phyloP scores from a whole-genome alignment of 2,113 vertebrate genomes.

The Plectropomus leopardus region DNA sequence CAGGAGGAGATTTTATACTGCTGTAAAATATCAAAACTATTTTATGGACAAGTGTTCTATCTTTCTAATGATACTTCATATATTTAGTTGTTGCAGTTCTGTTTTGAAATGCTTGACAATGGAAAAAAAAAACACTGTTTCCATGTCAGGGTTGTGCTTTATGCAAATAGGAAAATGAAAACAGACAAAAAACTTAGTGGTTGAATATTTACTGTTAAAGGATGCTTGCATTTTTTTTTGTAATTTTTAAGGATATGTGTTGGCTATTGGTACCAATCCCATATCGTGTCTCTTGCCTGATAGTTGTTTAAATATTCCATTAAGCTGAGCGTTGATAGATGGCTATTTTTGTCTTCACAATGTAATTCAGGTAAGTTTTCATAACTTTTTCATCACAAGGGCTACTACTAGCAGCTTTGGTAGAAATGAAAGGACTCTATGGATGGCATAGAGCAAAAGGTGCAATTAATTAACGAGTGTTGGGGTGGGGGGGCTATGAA shows the following conservation, averaged over 20 bases:
- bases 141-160: constrained; percentile 79
- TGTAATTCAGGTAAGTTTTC: constrained; percentile 87
- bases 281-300: constrained; percentile 76
- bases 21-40: constrained; percentile 78
- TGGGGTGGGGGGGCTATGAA: constrained; percentile 7
- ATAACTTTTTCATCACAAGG: constrained; percentile 86
- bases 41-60: constrained; percentile 79
- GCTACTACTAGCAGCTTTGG: constrained; percentile 80
- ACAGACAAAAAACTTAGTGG: constrained; percentile 66
- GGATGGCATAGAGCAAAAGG: constrained; percentile 63
- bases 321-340: constrained; percentile 61
- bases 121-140: constrained; percentile 50
- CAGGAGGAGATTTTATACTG: constrained; percentile 75
- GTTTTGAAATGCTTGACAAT: constrained; percentile 73
- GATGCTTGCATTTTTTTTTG: constrained; percentile 69
- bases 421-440: constrained; percentile 71
- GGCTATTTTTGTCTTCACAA: constrained; percentile 74
- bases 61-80: constrained; percentile 76
- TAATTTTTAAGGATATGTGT: constrained; percentile 58
- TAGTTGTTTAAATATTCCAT: constrained; percentile 71
- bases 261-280: constrained; percentile 74
- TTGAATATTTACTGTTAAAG: constrained; percentile 76
- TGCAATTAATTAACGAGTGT: constrained; percentile 56
- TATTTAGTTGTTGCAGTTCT: constrained; percentile 75
- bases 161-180: constrained; percentile 81